A percentile compares a stretch with the other conserved stretches of the same genome.
Conservation (phyloP, 1,140 invertebrate genomes). For the Camponotus pennsylvanicus region DNA sequence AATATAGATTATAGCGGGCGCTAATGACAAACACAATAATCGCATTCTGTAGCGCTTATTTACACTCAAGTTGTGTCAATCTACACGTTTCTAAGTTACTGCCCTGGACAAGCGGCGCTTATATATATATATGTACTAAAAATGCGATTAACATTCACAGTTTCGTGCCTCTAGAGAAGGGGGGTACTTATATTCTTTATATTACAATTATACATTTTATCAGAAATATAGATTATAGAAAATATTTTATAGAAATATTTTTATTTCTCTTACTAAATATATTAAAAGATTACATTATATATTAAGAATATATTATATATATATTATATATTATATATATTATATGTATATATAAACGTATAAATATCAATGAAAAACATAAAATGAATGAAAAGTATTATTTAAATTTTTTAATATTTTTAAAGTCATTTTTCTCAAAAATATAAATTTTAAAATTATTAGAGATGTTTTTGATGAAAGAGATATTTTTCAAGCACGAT, state of each 20-base stretch:
- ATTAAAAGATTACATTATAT: not conserved
- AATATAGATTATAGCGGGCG: not conserved
- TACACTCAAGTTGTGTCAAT: not conserved
- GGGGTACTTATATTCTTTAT: not conserved
- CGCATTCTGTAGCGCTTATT: not conserved
- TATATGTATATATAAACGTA: too few relatives aligned
- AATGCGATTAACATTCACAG: not conserved
- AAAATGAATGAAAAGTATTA: too few relatives aligned
- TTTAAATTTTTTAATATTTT: too few relatives aligned
- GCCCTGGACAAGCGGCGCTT: not conserved
- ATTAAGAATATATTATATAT: too few relatives aligned
- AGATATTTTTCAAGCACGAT: too few relatives aligned
- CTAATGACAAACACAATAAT: not conserved
- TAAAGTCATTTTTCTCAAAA: too few relatives aligned
- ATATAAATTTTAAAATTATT: too few relatives aligned
- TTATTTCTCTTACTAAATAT: not conserved
- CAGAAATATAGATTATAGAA: not conserved
- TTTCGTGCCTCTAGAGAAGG: not conserved
- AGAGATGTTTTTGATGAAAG: too few relatives aligned
- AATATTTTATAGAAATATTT: not conserved
- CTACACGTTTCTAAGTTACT: not conserved
- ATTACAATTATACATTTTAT: slow-evolving; percentile 1
- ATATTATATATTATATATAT: too few relatives aligned
- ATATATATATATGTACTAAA: not conserved
- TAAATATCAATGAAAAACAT: too few relatives aligned